phyloP scores from a whole-genome alignment of 1,140 invertebrate species.

The Maconellicoccus hirsutus region DNA sequence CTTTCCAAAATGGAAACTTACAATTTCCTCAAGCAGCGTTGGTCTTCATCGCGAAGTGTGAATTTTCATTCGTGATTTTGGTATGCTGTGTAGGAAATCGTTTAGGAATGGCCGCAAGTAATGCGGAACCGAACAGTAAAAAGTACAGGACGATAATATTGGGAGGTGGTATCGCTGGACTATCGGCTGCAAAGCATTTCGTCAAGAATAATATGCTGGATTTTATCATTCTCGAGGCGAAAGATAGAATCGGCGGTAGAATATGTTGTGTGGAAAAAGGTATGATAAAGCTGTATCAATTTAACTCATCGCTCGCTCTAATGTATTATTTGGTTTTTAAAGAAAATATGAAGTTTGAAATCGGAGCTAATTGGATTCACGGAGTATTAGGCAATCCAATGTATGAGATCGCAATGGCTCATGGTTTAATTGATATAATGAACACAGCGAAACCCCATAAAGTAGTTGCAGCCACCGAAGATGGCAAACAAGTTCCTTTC shows the following conservation, averaged over 20 bases:
- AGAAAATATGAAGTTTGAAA: conserved; percentile 53
- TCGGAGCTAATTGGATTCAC: conserved; percentile 90
- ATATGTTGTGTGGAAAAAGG: conserved; percentile 63
- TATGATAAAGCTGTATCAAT: conserved; percentile 30
- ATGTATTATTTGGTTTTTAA: conserved; percentile 18
- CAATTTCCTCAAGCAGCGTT: too few species aligned
- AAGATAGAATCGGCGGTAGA: conserved; percentile 64
- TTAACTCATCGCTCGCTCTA: not conserved
- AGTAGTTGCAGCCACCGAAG: conserved; percentile 71
- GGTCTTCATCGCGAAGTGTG: too few species aligned
- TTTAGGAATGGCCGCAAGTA: conserved; percentile 13
- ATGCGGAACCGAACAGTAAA: conserved; percentile 28
- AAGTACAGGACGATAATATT: conserved; percentile 66
- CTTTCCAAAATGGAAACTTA: too few species aligned
- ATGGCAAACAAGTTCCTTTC: conserved; percentile 74
- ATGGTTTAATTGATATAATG: conserved; percentile 69
- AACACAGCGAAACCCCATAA: conserved; percentile 71
- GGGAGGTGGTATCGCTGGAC: conserved; percentile 73
- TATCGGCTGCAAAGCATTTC: conserved; percentile 73
- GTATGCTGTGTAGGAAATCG: not conserved
- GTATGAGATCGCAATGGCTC: conserved; percentile 72
- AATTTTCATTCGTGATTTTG: not conserved
- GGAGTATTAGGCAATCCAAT: conserved; percentile 74
- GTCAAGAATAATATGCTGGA: conserved; percentile 64
- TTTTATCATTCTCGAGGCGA: conserved; percentile 67